These are phyloP conservation scores for Drosophila kikkawai DNA, from an alignment of 1,140 invertebrate species.

Conservation along the genomic window DNA sequence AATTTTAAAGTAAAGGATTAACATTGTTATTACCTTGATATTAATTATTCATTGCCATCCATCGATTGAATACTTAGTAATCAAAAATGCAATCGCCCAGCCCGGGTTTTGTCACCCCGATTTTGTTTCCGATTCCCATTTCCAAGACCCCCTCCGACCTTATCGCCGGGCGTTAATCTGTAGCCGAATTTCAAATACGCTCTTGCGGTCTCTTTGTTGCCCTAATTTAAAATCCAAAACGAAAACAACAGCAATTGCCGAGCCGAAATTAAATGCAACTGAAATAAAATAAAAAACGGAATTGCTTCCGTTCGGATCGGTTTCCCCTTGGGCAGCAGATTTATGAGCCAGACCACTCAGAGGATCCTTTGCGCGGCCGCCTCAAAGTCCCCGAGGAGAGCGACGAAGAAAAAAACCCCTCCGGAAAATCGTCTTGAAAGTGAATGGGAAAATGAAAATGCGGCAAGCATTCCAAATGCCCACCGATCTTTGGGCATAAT, in stretches of 20 bases:
- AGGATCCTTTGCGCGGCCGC: constrained; percentile 40
- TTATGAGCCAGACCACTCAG: constrained; percentile 49
- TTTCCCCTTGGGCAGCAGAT: constrained; percentile 28
- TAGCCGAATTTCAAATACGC: constrained; percentile 55
- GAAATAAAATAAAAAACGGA: constrained; percentile 58
- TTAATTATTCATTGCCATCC: constrained; percentile 28
- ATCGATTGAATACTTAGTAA: constrained; percentile 14
- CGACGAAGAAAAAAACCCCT: constrained; percentile 4
- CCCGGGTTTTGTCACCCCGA: constrained; percentile 56
- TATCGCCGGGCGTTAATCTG: constrained; percentile 32
- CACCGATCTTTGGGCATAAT: constrained; percentile 31
- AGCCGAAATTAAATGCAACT: constrained; percentile 36
- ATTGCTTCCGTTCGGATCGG: constrained; percentile 63
- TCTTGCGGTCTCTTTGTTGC: constrained; percentile 67
- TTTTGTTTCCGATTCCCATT: constrained; percentile 27
- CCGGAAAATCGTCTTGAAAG: constrained; percentile 33
- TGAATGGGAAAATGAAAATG: constrained; percentile 54
- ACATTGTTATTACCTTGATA: constrained; percentile 4
- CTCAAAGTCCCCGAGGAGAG: constrained; percentile 50
- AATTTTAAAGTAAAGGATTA: background rate
- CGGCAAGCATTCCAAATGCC: constrained; percentile 52
- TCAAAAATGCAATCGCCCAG: constrained; percentile 54
- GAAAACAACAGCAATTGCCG: constrained; percentile 19
- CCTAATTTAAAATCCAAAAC: constrained; percentile 73
- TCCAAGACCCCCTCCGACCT: constrained; percentile 26